Base-by-base conservation (phyloP, 2,888 invertebrate species). In the Thymelicus acteon region DNA sequence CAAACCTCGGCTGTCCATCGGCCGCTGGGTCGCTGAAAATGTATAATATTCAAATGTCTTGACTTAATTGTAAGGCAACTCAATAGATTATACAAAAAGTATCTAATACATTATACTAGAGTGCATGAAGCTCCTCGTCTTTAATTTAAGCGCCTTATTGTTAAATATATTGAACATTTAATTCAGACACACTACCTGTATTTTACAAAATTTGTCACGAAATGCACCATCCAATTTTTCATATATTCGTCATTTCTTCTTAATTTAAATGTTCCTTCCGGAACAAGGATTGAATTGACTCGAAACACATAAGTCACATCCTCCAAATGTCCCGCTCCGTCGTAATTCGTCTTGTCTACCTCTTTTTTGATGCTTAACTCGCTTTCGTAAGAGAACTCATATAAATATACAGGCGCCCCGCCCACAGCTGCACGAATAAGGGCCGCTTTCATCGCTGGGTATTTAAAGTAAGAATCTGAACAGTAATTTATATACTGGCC, bases 301-400 rank as follows among this genome's bases (percentile, higher is more conserved):
- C 81, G 82, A 74, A 95, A 95, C 10, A 95, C 77, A 74, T 95
- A 95, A 0, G 94, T 94, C 79, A 95, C 77, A 79, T 95, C 95
- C 77, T 95, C 95, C 1, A 94, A 90, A 73, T 95, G 95, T n/a
- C 92, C 94, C 6, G 94, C 95, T 8, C 95, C 95, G 0, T 85
- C 83, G 54, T 92, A 87, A 0, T 86, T 81, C 24, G 91, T 74
- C 71, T 86, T 85, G 7, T 75, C 77, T 0, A 79, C 80, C 49
- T 91, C 82, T 77, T 94, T 94, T 63, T 95, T 86, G 1, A 93
- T 83, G 44, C 94, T 94, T 71, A 89, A 78, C 7, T 90, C 86
- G 0, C 94, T 90, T 40, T 93, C 88, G 72, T 94, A 95, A 7
- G 91, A 85, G 77, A 95, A 95, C 74, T 94, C 87, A 79, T 95